Conservation (phyloP, 2,888 invertebrate species). For the Vesta saturnalis region DNA sequence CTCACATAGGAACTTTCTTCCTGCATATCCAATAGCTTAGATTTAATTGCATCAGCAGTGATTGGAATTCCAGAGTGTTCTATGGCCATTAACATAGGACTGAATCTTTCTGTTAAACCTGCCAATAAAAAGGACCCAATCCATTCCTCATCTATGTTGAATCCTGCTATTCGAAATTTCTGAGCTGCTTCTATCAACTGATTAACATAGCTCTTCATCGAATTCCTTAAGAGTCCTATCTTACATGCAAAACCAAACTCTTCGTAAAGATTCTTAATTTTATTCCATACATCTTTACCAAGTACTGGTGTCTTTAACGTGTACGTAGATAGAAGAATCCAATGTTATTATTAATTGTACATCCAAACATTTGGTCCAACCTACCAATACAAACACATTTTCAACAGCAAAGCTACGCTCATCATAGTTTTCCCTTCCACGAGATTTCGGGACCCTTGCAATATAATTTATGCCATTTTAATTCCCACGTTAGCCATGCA, state of each 20-base stretch:
- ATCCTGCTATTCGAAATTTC: neutral
- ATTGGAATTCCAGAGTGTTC: too few relatives aligned
- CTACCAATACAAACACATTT: too few relatives aligned
- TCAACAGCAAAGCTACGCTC: too few relatives aligned
- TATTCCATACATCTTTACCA: neutral
- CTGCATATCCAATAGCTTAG: neutral
- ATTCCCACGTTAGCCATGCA: too few relatives aligned
- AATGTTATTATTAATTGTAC: too few relatives aligned
- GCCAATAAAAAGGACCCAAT: neutral
- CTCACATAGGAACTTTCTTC: too few relatives aligned
- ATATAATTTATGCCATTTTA: too few relatives aligned
- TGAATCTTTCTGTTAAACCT: neutral
- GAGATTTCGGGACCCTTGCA: too few relatives aligned
- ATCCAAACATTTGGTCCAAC: too few relatives aligned
- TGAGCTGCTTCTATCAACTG: neutral
- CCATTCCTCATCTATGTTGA: too few relatives aligned
- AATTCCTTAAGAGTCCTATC: neutral
- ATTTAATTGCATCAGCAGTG: neutral
- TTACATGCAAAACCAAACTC: neutral
- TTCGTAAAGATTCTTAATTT: neutral
- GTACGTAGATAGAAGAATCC: neutral
- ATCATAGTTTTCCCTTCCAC: too few relatives aligned
- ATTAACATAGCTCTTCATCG: neutral
- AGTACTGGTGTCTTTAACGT: neutral
- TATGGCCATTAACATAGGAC: too few relatives aligned